Evolutionary conservation across 2,888 invertebrate species (phyloP), one percentile per base, ranked within the genome.

Genomic region (Andrena camellia): DNA sequence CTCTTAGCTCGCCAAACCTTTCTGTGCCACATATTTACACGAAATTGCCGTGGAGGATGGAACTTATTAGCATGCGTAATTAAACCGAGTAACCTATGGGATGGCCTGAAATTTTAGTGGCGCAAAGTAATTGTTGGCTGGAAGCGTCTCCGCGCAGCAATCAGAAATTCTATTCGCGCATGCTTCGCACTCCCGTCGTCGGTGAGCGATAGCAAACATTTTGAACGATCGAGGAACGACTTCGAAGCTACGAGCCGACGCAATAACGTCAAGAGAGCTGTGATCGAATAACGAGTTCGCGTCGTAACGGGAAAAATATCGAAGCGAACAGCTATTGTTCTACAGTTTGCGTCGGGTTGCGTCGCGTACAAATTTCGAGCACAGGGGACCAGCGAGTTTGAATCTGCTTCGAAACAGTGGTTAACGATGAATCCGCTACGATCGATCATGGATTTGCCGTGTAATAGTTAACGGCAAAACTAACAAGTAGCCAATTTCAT

Each of bases 11-110:
- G n/a, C 29, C n/a, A 23, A 62, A 74, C n/a, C n/a, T 52, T 74
- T 68, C 74, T 31, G 42, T 20, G 31, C 10, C 48, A 48, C 71
- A 10, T 48, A 35, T 23, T 7, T 20, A 2, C 29, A 2, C 23
- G 6, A 57, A 35, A 20, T 63, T 33, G 13, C 42, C 62, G 13
- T 1, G 20, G 10, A 42, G 17, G 26, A 63, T 10, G 13, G 1
- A 54, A 35, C 33, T 71, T 42, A 76, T 76, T 63, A 62, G 76
- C 35, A 54, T 63, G 76, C 63, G 50, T 31, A 71, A 76, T 70
- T 63, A 42, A 35, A 8, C 8, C 42, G 42, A 23, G 54, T 29
- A 48, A 70, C 50, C 29, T 17, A 71, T 33, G 33, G 63, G 20
- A n/a, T 48, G 60, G 29, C 29, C 33, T 20, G 71, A 71, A 62